These are phyloP conservation scores for Chrysomela aeneicollis DNA, from an alignment of 2,888 invertebrate species.

Conservation along the genomic window DNA sequence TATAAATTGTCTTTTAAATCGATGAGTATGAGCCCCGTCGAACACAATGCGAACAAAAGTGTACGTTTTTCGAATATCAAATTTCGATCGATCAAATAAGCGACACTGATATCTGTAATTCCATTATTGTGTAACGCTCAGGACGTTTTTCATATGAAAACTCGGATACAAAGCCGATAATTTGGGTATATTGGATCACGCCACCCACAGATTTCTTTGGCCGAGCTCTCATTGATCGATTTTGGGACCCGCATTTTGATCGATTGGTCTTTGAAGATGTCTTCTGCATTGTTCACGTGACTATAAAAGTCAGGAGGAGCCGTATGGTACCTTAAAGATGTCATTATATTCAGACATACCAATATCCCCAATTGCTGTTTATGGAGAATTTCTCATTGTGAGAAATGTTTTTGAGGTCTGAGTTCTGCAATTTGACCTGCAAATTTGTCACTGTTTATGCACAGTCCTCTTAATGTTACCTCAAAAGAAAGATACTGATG, in stretches of 20 bases:
- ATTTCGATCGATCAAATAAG: slow-evolving; percentile 49
- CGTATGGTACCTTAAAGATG: too few relatives aligned
- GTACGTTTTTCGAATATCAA: slow-evolving; percentile 42
- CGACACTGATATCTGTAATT: slow-evolving; percentile 49
- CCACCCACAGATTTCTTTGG: slow-evolving; percentile 26
- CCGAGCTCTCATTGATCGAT: not conserved
- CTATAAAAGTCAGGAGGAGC: too few relatives aligned
- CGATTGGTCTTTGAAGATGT: slow-evolving; percentile 1
- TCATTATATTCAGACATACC: too few relatives aligned
- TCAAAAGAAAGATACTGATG: too few relatives aligned
- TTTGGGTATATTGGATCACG: slow-evolving; percentile 40
- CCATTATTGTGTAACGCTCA: slow-evolving; percentile 40
- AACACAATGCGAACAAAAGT: slow-evolving; percentile 39
- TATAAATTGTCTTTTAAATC: slow-evolving; percentile 40
- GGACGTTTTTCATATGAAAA: slow-evolving; percentile 33
- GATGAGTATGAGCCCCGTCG: slow-evolving; percentile 33
- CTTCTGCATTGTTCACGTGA: not conserved
- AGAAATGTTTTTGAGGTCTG: too few relatives aligned
- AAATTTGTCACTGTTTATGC: too few relatives aligned
- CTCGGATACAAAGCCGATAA: slow-evolving; percentile 31
- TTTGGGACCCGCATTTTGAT: not conserved
- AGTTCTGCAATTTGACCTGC: too few relatives aligned
- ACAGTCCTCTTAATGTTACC: too few relatives aligned
- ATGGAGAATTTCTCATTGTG: too few relatives aligned
- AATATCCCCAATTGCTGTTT: too few relatives aligned